phyloP scores from a whole-genome alignment of 1,140 invertebrate species.

The Phymorhynchus buccinoides region DNA sequence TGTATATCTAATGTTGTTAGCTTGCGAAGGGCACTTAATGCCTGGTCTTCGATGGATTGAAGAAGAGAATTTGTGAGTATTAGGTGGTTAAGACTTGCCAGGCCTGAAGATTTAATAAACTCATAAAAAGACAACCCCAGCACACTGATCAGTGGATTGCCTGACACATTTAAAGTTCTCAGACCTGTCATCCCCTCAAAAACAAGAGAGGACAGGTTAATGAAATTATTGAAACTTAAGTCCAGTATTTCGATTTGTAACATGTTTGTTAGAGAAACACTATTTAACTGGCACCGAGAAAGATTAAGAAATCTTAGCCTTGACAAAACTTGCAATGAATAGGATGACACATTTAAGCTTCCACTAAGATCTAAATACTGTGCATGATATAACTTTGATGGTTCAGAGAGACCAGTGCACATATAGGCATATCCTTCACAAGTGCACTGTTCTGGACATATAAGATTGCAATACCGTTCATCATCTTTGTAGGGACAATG shows the following conservation, averaged over 20 bases:
- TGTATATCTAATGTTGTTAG: constrained; percentile 7
- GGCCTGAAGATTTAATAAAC: constrained; percentile 35
- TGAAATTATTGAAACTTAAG: constrained; percentile 24
- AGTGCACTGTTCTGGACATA: constrained; percentile 26
- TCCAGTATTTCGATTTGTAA: constrained; percentile 30
- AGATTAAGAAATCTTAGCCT: constrained; percentile 29
- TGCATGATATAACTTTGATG: neutral
- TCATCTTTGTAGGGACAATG: constrained; percentile 42
- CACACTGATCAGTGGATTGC: constrained; percentile 36
- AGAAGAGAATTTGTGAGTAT: constrained; percentile 10
- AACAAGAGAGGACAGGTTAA: neutral
- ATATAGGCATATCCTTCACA: constrained; percentile 32
- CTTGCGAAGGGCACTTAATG: neutral
- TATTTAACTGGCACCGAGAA: neutral
- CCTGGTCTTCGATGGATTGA: neutral
- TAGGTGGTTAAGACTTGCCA: constrained; percentile 44
- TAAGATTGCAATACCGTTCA: constrained; percentile 30
- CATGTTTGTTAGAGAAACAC: neutral
- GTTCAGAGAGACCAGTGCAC: neutral
- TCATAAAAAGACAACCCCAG: constrained; percentile 34
- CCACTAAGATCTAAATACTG: constrained; percentile 24
- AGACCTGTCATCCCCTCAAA: constrained; percentile 15
- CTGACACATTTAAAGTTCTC: constrained; percentile 31
- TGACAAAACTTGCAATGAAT: neutral
- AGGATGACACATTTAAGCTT: neutral